Evolutionary conservation across 1,140 invertebrate genomes (phyloP), one percentile per base, ranked within the genome.

Genomic region (Ooceraea biroi): DNA sequence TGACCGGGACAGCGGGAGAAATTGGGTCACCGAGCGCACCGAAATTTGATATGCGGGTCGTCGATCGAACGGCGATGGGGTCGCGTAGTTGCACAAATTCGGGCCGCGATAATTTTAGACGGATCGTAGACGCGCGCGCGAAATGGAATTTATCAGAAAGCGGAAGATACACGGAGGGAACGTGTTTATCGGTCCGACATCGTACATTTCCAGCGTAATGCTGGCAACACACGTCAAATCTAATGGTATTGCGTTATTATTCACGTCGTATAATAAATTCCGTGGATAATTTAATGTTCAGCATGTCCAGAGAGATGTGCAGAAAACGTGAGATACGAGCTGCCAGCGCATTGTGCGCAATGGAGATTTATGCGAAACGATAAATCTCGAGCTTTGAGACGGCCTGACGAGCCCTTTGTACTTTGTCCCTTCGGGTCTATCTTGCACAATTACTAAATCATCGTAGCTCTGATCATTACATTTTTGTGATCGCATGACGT

Each of bases 301-400:
- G 30, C 50, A 12, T 17, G 5, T 36, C n/a, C 55, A 22, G 65
- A 48, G 19, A 66, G 22, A 25, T 11, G 0, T 46, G 27, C 50
- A 27, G 19, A 52, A 55, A 50, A 57, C n/a, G 50, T 41, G 69
- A 72, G 30, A 72, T 57, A 57, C 30, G 69, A 41, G 11, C 19
- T 55, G 52, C 30, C 69, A 17, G 36, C 69, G 8, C n/a, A 11
- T 52, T 71, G 66, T 55, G 30, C 52, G 30, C 27, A 36, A 55
- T n/a, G 19, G 69, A n/a, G 11, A 57, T 36, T 72, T 72, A 10
- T 10, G 30, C 30, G 30, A 22, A 8, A 72, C 12, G 69, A 72
- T 72, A 72, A 72, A 57, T 52, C n/a, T n/a, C 52, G 30, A 57
- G 5, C 41, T 41, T 57, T 19, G 30, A 72, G 57, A 72, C 22